These are phyloP conservation scores for Poeciliopsis retropinna DNA, from an alignment of 2,113 vertebrate genomes.

Conservation along the genomic window DNA sequence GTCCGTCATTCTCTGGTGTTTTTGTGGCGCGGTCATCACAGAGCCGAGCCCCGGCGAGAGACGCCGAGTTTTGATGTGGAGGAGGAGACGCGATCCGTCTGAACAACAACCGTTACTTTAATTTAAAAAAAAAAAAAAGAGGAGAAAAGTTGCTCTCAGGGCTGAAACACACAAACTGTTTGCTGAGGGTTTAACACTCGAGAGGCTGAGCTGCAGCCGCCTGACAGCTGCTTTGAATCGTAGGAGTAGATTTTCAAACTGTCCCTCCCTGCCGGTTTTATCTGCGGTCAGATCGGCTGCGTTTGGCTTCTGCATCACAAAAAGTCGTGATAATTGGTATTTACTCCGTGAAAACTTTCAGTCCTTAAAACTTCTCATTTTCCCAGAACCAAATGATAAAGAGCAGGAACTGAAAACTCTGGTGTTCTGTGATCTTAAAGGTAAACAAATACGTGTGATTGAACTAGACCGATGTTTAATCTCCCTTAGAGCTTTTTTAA, in stretches of 20 bases:
- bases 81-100: slow-evolving; percentile 56
- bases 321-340: slow-evolving; percentile 46
- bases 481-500: background rate
- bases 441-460: background rate
- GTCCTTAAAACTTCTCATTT: slow-evolving; percentile 10
- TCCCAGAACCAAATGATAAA: background rate
- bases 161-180: slow-evolving; percentile 28
- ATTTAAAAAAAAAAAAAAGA: slow-evolving; percentile 58
- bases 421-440: slow-evolving; percentile 14
- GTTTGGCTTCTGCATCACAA: slow-evolving; percentile 42
- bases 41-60: slow-evolving; percentile 55
- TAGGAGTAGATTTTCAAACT: slow-evolving; percentile 42
- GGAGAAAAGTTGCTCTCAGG: slow-evolving; percentile 30
- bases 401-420: background rate
- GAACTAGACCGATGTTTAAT: background rate
- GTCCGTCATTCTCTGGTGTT: slow-evolving; percentile 60
- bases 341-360: slow-evolving; percentile 40
- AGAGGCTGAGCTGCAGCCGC: slow-evolving; percentile 45
- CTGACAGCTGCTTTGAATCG: slow-evolving; percentile 61
- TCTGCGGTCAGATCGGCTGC: slow-evolving; percentile 31
- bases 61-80: slow-evolving; percentile 50
- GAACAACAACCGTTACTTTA: slow-evolving; percentile 50
- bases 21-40: slow-evolving; percentile 51
- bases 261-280: slow-evolving; percentile 34
- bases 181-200: slow-evolving; percentile 41